These are phyloP conservation scores for Acronicta aceris DNA, from an alignment of 2,888 invertebrate species.

Conservation along the genomic window DNA sequence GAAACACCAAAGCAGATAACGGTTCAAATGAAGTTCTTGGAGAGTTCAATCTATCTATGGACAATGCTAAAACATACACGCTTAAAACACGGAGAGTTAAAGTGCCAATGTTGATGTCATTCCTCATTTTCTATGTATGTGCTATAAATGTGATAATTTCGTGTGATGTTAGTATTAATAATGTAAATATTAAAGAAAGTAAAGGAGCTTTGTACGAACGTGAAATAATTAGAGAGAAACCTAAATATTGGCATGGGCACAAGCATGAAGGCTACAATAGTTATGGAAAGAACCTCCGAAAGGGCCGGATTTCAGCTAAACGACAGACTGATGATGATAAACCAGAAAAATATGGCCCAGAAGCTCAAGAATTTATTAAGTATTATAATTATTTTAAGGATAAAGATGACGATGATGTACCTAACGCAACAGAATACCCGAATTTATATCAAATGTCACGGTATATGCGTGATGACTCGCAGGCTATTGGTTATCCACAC, in stretches of 20 bases:
- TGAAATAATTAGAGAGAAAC: slow-evolving; percentile 61
- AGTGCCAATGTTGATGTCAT: slow-evolving; percentile 71
- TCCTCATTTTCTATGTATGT: slow-evolving; percentile 80
- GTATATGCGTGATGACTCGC: slow-evolving; percentile 68
- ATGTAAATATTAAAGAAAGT: slow-evolving; percentile 71
- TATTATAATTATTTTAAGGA: slow-evolving; percentile 73
- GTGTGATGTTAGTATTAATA: slow-evolving; percentile 85
- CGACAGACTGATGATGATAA: slow-evolving; percentile 72
- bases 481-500: slow-evolving; percentile 79
- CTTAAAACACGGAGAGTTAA: slow-evolving; percentile 68
- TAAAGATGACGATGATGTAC: slow-evolving; percentile 68
- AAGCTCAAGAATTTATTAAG: slow-evolving; percentile 71
- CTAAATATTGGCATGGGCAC: slow-evolving; percentile 66
- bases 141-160: slow-evolving; percentile 85
- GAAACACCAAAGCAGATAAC: slow-evolving; percentile 62
- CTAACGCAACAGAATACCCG: slow-evolving; percentile 69
- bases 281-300: slow-evolving; percentile 64
- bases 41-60: slow-evolving; percentile 72
- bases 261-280: slow-evolving; percentile 63
- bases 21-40: slow-evolving; percentile 53
- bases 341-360: slow-evolving; percentile 67
- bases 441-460: slow-evolving; percentile 57
- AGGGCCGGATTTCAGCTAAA: slow-evolving; percentile 65
- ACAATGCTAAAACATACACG: slow-evolving; percentile 83
- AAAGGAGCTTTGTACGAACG: slow-evolving; percentile 62